These are phyloP conservation scores for Digitonthophagus gazella DNA, from an alignment of 2,888 invertebrate species.

Conservation along the genomic window DNA sequence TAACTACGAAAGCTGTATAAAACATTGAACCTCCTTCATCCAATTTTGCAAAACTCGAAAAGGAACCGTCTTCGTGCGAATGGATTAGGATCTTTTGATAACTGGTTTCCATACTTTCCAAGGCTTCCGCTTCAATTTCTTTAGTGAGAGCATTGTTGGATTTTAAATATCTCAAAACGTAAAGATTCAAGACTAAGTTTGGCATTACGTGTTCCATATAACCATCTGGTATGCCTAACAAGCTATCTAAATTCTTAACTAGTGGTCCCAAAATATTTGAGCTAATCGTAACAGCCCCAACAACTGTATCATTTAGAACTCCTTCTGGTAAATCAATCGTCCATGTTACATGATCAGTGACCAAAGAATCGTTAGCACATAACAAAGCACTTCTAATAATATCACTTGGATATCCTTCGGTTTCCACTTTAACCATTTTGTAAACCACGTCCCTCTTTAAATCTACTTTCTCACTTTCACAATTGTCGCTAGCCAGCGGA, in stretches of 20 bases:
- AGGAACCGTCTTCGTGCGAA: slow-evolving; percentile 72
- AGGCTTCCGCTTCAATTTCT: too few species aligned
- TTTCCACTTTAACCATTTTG: slow-evolving; percentile 62
- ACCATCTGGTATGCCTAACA: slow-evolving; percentile 68
- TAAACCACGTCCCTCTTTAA: too few species aligned
- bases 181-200: slow-evolving; percentile 70
- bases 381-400: too few species aligned
- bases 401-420: slow-evolving; percentile 70
- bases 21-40: slow-evolving; percentile 69
- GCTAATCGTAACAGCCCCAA: too few species aligned
- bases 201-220: slow-evolving; percentile 85
- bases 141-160: too few species aligned
- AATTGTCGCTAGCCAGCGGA: slow-evolving; percentile 49
- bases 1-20: too few species aligned
- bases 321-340: slow-evolving; percentile 56
- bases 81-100: slow-evolving; percentile 78
- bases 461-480: too few species aligned
- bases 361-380: slow-evolving; percentile 56
- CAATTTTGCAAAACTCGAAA: too few species aligned
- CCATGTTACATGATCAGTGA: slow-evolving; percentile 36
- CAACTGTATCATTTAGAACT: slow-evolving; percentile 63
- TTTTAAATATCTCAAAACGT: too few species aligned
- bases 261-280: too few species aligned
- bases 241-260: too few species aligned
- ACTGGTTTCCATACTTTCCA: slow-evolving; percentile 57